phyloP scores from a whole-genome alignment of 2,888 invertebrate species.

The Labia minor region DNA sequence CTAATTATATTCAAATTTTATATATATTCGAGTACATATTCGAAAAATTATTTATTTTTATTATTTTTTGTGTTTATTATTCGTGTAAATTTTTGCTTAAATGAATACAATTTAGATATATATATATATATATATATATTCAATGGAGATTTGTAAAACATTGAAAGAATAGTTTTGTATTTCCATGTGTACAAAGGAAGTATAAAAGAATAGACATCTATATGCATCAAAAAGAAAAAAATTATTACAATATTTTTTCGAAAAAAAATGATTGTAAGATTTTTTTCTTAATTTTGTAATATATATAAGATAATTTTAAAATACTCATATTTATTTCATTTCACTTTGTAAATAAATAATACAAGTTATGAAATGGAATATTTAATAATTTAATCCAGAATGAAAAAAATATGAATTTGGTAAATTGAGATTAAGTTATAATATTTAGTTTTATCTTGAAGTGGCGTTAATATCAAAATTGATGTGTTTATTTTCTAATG shows the following conservation, averaged over 20 bases:
- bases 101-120: neutral
- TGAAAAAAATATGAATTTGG: no score
- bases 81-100: constrained; percentile 1
- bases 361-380: no score
- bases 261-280: neutral
- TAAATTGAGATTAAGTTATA: no score
- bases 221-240: no score
- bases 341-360: no score
- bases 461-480: no score
- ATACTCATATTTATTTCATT: no score
- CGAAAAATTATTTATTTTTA: neutral
- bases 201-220: neutral
- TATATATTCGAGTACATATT: no score
- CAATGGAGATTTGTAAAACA: neutral
- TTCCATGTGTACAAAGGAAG: constrained; percentile 13
- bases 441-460: no score
- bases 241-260: neutral
- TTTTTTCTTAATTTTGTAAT: neutral
- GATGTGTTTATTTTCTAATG: no score
- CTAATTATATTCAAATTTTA: neutral
- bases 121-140: neutral
- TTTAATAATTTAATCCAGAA: no score
- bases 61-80: no score
- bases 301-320: neutral
- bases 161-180: neutral